Evolutionary conservation across 2,888 invertebrate species (phyloP).

Genomic region (Orthonevra nobilis): DNA sequence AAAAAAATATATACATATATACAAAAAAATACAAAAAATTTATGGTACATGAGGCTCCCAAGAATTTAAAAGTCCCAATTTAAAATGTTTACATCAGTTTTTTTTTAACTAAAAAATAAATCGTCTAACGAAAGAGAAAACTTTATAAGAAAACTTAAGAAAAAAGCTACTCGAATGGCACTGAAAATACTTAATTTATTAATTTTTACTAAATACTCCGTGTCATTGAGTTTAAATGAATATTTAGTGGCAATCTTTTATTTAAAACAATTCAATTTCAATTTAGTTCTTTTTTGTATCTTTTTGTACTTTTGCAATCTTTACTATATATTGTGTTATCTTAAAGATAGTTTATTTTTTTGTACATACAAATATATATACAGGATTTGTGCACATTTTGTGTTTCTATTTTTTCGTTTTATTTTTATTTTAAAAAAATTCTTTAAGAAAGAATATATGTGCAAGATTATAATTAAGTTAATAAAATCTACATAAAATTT

Average conservation of each 20-base stretch:
- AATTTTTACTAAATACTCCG: conserved; percentile 68
- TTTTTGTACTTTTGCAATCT: conserved; percentile 42
- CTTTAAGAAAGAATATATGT: conserved; percentile 62
- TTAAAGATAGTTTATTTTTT: conserved; percentile 53
- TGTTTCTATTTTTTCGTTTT: conserved; percentile 61
- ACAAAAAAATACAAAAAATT: conserved; percentile 17
- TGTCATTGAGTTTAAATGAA: conserved; percentile 71
- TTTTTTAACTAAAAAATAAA: conserved; percentile 34
- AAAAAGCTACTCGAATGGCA: conserved; percentile 77
- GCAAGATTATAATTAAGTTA: conserved; percentile 71
- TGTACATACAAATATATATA: conserved; percentile 52
- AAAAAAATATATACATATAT: neutral
- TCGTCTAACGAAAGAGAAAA: conserved; percentile 72
- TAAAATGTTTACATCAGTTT: conserved; percentile 47
- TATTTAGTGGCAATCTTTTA: conserved; percentile 76
- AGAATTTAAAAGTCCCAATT: conserved; percentile 50
- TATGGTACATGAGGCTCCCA: conserved; percentile 56
- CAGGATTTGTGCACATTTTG: conserved; percentile 63
- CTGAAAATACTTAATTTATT: conserved; percentile 79
- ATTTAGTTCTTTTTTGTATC: conserved; percentile 19
- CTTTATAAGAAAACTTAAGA: too few species aligned
- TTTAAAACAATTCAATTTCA: conserved; percentile 70
- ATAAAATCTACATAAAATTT: conserved; percentile 67
- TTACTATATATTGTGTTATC: conserved; percentile 43
- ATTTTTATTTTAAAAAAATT: conserved; percentile 48